Evolutionary conservation across 2,797 vertebrate species (phyloP).

Genomic region (Furcifer pardalis): DNA sequence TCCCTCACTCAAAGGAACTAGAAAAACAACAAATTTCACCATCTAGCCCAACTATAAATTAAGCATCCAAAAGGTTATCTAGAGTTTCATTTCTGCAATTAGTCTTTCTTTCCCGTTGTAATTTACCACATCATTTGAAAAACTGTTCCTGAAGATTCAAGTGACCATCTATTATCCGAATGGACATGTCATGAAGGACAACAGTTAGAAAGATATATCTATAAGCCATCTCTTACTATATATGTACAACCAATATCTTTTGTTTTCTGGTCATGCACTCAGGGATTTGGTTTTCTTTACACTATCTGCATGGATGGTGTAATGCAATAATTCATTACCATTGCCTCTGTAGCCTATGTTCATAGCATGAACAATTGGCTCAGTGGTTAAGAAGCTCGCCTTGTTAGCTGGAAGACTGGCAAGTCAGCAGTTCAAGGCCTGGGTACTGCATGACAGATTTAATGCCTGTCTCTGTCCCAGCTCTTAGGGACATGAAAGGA

Average conservation of each 20-base stretch:
- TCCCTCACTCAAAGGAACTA: not conserved
- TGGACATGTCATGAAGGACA: not conserved
- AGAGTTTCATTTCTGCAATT: not conserved
- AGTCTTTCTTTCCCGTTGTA: not conserved
- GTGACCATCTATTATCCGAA: not conserved
- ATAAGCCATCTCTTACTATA: not conserved
- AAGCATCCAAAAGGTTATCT: not conserved
- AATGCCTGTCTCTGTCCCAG: too few relatives aligned
- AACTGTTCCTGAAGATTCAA: not conserved
- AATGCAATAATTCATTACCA: not conserved
- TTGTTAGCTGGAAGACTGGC: too few relatives aligned
- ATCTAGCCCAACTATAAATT: constrained; percentile 2
- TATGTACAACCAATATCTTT: too few relatives aligned
- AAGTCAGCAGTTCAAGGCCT: too few relatives aligned
- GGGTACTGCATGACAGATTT: too few relatives aligned
- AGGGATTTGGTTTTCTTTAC: not conserved
- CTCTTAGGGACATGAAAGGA: too few relatives aligned
- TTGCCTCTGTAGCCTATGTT: not conserved
- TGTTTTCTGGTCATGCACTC: not conserved
- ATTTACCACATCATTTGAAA: not conserved
- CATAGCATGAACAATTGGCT: too few relatives aligned
- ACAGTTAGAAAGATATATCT: not conserved
- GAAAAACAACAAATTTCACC: not conserved
- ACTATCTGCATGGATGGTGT: not conserved
- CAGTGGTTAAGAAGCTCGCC: too few relatives aligned